These are phyloP conservation scores for Myopa testacea DNA, from an alignment of 2,888 invertebrate genomes.

Conservation along the genomic window DNA sequence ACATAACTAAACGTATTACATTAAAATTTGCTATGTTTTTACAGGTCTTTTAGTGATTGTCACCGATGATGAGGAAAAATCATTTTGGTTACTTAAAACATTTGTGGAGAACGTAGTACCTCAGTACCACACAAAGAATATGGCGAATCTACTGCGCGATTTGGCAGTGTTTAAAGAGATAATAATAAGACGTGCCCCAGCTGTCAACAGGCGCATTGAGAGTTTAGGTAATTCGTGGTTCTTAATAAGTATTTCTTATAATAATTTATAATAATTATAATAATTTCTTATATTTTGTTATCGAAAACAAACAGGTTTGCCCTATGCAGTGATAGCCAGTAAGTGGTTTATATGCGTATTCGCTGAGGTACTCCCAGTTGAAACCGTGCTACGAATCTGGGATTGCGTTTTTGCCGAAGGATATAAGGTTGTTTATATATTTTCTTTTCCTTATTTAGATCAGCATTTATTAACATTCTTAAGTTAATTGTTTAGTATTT, in stretches of 20 bases:
- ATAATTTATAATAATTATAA: too few species aligned
- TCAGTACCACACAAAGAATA: conserved; percentile 88
- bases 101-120: conserved; percentile 88
- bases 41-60: conserved; percentile 83
- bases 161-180: conserved; percentile 90
- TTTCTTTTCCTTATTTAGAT: too few species aligned
- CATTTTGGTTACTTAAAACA: conserved; percentile 94
- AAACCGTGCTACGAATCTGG: conserved; percentile 95
- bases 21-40: conserved; percentile 29
- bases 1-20: neutral
- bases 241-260: conserved; percentile 4
- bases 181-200: conserved; percentile 84
- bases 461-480: too few species aligned
- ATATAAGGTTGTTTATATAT: conserved; percentile 72
- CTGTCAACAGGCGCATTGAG: conserved; percentile 83
- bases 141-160: conserved; percentile 90
- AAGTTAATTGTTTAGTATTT: too few species aligned
- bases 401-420: conserved; percentile 96
- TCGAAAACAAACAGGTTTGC: conserved; percentile 72
- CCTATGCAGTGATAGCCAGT: conserved; percentile 91
- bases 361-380: conserved; percentile 92
- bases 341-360: conserved; percentile 97
- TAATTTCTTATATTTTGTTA: neutral
- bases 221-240: conserved; percentile 72
- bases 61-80: conserved; percentile 89